Evolutionary conservation across 1,140 invertebrate species (phyloP).

Genomic region (Octopus sinensis): DNA sequence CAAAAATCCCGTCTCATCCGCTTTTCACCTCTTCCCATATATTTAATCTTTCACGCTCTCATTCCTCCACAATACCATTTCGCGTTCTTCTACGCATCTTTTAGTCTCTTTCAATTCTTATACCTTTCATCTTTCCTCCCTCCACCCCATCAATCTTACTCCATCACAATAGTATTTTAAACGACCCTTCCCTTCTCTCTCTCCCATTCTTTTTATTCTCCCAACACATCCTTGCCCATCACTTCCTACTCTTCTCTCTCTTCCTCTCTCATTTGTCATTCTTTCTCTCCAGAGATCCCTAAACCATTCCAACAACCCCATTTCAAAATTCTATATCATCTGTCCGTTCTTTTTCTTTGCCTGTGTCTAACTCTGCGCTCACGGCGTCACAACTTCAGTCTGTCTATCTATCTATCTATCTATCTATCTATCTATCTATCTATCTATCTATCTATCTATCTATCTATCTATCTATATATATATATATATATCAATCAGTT

Average conservation of each 20-base stretch:
- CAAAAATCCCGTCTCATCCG: not conserved
- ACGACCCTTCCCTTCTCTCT: not conserved
- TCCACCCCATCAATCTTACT: not conserved
- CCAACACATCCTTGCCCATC: not conserved
- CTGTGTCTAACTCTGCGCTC: not conserved
- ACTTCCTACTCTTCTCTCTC: not conserved
- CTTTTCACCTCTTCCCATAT: not conserved
- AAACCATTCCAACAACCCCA: not conserved
- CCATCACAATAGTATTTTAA: not conserved
- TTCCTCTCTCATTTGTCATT: not conserved
- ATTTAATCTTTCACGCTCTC: not conserved
- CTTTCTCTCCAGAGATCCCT: not conserved
- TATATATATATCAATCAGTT: not conserved
- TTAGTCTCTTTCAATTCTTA: not conserved
- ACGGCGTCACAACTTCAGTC: not conserved
- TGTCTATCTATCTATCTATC: not conserved
- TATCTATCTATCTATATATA: not conserved
- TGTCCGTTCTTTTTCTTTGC: not conserved
- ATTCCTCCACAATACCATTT: not conserved
- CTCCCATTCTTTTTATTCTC: not conserved
- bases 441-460: not conserved
- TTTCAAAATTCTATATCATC: not conserved
- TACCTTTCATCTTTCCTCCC: not conserved
- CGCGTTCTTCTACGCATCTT: not conserved
- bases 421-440: conserved; percentile 1